Evolutionary conservation across 2,113 vertebrate genomes (phyloP).

Genomic region (Hemiprocne comata): DNA sequence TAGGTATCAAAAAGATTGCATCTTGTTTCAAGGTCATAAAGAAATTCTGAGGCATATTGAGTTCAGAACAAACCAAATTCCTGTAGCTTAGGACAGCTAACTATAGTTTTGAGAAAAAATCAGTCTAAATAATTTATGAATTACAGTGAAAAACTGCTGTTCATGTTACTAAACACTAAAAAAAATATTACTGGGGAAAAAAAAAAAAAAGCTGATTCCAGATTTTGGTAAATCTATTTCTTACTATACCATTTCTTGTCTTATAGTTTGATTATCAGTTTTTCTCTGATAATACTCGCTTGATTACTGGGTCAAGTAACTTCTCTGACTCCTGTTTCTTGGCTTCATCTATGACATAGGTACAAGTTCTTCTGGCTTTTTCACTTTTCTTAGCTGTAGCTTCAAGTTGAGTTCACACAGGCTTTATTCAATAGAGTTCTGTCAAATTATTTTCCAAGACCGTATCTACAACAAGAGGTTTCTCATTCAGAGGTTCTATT

Average conservation of each 20-base stretch:
- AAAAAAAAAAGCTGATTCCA: neutral
- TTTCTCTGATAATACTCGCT: neutral
- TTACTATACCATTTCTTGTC: neutral
- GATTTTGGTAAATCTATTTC: neutral
- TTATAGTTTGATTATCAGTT: neutral
- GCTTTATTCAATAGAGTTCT: neutral
- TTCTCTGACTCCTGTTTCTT: neutral
- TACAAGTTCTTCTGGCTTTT: neutral
- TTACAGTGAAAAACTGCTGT: neutral
- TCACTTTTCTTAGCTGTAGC: neutral
- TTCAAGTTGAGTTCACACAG: neutral
- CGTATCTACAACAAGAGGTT: neutral
- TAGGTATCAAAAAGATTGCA: neutral
- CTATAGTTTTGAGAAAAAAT: neutral
- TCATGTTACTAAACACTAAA: neutral
- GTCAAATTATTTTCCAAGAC: neutral
- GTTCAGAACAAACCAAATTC: neutral
- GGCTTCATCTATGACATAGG: accelerated
- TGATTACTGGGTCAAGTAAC: neutral
- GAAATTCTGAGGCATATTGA: neutral
- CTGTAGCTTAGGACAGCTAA: neutral
- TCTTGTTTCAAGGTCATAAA: neutral
- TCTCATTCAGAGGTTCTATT: neutral
- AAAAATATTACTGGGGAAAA: neutral
- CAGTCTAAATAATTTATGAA: neutral